Evolutionary conservation across 1,140 invertebrate species (phyloP).

Genomic region (Dinothrombium tinctorium): DNA sequence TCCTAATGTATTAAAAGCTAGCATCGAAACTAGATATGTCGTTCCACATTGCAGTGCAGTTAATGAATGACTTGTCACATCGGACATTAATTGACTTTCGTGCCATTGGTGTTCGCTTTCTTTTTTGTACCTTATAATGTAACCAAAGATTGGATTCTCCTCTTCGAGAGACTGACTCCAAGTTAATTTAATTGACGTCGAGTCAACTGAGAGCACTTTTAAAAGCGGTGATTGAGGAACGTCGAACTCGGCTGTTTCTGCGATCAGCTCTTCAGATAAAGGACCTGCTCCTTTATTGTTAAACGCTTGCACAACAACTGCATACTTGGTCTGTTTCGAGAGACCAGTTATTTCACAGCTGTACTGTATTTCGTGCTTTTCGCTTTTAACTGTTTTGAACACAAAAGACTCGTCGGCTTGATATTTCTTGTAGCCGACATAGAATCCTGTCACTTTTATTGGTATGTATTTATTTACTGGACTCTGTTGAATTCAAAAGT

Average conservation of each 20-base stretch:
- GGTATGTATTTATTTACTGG: conserved; percentile 5
- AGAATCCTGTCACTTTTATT: conserved; percentile 19
- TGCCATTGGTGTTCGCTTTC: conserved; percentile 2
- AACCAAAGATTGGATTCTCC: conserved; percentile 17
- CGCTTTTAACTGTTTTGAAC: conserved; percentile 17
- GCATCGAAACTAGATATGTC: conserved; percentile 19
- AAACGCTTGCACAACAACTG: conserved; percentile 37
- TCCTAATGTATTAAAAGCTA: conserved; percentile 26
- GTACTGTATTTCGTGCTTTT: not conserved
- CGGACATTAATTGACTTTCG: not conserved
- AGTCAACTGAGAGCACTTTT: conserved; percentile 10
- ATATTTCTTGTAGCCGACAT: conserved; percentile 23
- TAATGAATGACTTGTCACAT: not conserved
- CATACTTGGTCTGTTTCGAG: conserved; percentile 13
- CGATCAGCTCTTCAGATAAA: conserved; percentile 9
- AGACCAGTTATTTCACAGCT: conserved; percentile 9
- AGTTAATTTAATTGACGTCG: conserved; percentile 17
- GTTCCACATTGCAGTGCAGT: not conserved
- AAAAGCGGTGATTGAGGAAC: not conserved
- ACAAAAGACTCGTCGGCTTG: conserved; percentile 17
- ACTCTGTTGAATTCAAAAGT: not conserved
- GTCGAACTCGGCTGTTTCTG: not conserved
- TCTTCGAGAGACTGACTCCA: conserved; percentile 17
- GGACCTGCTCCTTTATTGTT: conserved; percentile 25
- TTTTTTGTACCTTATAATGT: conserved; percentile 20